Conservation (phyloP, 2,113 vertebrate species). For the Pelecanoides urinatrix region DNA sequence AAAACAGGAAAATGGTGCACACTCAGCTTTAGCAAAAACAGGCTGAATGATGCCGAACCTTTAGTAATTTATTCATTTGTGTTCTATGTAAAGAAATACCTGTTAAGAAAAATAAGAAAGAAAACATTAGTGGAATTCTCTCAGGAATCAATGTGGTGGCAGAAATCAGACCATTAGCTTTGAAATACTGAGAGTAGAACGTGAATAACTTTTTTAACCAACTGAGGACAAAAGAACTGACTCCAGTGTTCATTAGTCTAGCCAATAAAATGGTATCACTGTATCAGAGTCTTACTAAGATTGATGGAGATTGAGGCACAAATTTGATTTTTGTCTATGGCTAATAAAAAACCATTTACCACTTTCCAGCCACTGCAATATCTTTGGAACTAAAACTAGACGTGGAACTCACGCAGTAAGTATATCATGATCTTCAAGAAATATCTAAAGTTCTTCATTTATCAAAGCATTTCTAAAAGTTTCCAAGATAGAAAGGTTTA, state of each 20-base stretch:
- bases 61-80: background rate
- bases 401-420: background rate
- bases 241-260: constrained; percentile 40
- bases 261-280: constrained; percentile 49
- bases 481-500: background rate
- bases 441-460: constrained; percentile 30
- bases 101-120: background rate
- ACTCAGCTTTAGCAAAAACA: background rate
- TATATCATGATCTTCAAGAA: constrained; percentile 41
- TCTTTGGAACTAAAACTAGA: constrained; percentile 46
- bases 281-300: constrained; percentile 45
- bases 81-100: background rate
- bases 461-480: constrained; percentile 39
- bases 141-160: background rate
- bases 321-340: constrained; percentile 68
- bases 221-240: constrained; percentile 32
- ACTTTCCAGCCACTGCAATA: constrained; percentile 41
- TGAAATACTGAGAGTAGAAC: background rate
- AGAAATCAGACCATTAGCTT: constrained; percentile 46
- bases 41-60: background rate
- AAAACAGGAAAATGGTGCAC: background rate
- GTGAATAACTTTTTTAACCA: constrained; percentile 36
- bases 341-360: constrained; percentile 66
- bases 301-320: constrained; percentile 54
- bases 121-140: background rate